These are phyloP conservation scores for Petrocephalus microphthalmus DNA, from an alignment of 2,113 vertebrate species.

Conservation along the genomic window DNA sequence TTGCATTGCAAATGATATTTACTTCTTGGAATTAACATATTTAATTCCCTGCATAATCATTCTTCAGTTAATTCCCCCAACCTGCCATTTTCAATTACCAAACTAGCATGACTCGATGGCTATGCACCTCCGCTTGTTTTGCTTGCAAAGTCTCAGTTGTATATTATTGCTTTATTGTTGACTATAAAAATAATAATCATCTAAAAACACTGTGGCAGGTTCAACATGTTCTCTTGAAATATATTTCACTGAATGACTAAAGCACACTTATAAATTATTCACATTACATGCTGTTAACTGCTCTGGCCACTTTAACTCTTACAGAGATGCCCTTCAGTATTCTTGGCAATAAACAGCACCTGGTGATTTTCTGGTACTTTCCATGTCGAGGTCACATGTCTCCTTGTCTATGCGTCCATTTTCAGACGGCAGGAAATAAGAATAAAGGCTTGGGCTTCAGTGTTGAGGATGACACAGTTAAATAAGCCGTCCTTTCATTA, in stretches of 20 bases:
- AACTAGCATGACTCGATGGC: conserved; percentile 65
- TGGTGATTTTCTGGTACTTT: conserved; percentile 31
- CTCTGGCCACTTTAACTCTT: background rate
- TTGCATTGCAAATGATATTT: conserved; percentile 76
- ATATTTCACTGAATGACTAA: background rate
- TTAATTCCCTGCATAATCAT: conserved; percentile 74
- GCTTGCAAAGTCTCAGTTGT: conserved; percentile 50
- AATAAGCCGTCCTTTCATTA: conserved; percentile 67
- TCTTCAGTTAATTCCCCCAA: conserved; percentile 65
- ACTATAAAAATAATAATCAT: background rate
- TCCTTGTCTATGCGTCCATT: background rate
- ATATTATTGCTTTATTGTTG: conserved; percentile 15
- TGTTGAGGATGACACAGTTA: conserved; percentile 48
- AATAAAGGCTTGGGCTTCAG: conserved; percentile 48
- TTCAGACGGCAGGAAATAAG: conserved; percentile 53
- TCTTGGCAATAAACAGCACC: conserved; percentile 37
- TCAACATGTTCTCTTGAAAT: background rate
- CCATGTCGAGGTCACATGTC: conserved; percentile 40
- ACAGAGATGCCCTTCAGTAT: background rate
- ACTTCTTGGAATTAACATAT: conserved; percentile 78
- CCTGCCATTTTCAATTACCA: conserved; percentile 74
- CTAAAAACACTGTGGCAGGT: background rate
- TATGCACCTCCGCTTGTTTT: conserved; percentile 56
- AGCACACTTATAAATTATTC: background rate
- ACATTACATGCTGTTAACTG: background rate